Percentiles rank a stretch among this genome's conserved stretches.
phyloP scores from a whole-genome alignment of 2,888 invertebrate genomes.

The Nomada ferruginata region DNA sequence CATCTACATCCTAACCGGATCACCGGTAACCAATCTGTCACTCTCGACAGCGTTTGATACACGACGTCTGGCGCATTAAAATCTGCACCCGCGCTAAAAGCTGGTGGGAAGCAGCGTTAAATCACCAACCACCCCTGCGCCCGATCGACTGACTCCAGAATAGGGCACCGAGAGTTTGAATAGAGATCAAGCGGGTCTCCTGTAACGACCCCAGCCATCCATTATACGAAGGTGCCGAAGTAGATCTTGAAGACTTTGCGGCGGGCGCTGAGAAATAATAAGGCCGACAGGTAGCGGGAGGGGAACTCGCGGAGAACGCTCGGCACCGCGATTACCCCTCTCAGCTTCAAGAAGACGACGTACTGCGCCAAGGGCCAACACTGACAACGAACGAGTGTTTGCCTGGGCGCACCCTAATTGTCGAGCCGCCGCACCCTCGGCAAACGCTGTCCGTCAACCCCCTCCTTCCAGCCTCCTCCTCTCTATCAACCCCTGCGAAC shows the following conservation, averaged over 20 bases:
- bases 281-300: not conserved
- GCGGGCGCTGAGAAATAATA: conserved; percentile 13
- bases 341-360: conserved; percentile 63
- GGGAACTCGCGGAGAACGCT: conserved; percentile 22
- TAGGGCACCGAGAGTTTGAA: not conserved
- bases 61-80: conserved; percentile 23
- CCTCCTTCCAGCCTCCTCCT: conserved; percentile 18
- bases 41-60: conserved; percentile 24
- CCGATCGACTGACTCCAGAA: conserved; percentile 5
- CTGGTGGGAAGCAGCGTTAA: not conserved
- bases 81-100: conserved; percentile 1
- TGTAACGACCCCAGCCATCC: not conserved
- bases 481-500: conserved; percentile 1
- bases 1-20: not conserved
- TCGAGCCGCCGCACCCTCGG: conserved; percentile 79
- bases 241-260: not conserved
- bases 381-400: conserved; percentile 78
- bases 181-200: not conserved
- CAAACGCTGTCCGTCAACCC: conserved; percentile 74
- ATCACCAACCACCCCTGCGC: conserved; percentile 15
- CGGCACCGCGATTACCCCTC: conserved; percentile 70
- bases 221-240: not conserved
- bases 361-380: conserved; percentile 62
- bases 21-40: not conserved
- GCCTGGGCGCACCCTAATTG: conserved; percentile 81